Percentiles rank a stretch among this genome's conserved stretches.
These are phyloP conservation scores for Triplophysa dalaica DNA, from an alignment of 2,113 vertebrate genomes.

Conservation along the genomic window DNA sequence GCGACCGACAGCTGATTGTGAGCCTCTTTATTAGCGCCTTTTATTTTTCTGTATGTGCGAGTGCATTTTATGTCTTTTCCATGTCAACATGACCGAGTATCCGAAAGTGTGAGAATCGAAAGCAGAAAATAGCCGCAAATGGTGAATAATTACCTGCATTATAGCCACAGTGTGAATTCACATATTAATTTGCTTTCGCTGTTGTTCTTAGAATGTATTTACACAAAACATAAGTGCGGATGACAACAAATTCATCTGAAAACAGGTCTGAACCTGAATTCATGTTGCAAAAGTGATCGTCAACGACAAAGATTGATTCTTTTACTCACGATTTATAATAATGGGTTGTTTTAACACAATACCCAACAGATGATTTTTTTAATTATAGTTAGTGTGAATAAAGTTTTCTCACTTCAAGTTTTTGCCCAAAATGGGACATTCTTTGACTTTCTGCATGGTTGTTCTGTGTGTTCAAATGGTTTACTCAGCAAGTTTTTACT, in stretches of 20 bases:
- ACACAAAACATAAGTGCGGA: conserved; percentile 8
- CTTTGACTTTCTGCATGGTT: not conserved
- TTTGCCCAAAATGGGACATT: no score
- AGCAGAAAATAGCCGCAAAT: conserved; percentile 14
- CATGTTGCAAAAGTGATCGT: not conserved
- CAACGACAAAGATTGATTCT: conserved; percentile 1
- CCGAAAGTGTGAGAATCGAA: conserved; percentile 28
- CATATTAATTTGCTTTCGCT: not conserved
- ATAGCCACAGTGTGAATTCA: conserved; percentile 4
- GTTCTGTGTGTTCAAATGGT: not conserved
- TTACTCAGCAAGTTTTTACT: not conserved
- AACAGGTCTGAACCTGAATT: not conserved
- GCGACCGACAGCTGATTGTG: conserved; percentile 30
- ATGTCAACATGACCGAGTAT: conserved; percentile 20
- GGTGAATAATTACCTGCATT: conserved; percentile 26
- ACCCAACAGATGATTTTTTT: not conserved
- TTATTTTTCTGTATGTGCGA: conserved; percentile 28
- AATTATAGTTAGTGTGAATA: not conserved
- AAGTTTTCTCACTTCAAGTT: not conserved
- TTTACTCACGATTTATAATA: conserved; percentile 20
- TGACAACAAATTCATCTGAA: not conserved
- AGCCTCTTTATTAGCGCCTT: conserved; percentile 37
- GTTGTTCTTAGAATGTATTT: conserved; percentile 24
- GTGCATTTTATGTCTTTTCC: conserved; percentile 32
- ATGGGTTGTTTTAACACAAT: conserved; percentile 11